These are phyloP conservation scores for Hydra vulgaris DNA, from an alignment of 30 jellyfish, hydroid and myxozoan species.

Conservation along the genomic window DNA sequence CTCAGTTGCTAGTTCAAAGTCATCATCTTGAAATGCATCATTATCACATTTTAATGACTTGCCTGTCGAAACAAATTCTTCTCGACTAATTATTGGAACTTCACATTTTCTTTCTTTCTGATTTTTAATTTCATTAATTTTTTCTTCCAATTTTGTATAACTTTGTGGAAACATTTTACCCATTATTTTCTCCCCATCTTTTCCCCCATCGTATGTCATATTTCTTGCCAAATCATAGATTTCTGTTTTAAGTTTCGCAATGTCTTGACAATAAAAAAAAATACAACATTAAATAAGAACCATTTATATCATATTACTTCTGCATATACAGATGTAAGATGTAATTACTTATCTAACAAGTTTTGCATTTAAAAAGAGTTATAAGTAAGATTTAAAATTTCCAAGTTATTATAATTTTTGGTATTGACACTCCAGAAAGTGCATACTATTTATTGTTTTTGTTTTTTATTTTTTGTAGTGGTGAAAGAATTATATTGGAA, in stretches of 20 bases:
- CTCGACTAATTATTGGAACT: conserved; percentile 41
- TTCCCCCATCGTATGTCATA: conserved; percentile 46
- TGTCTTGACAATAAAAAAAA: too few relatives aligned
- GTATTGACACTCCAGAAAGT: too few relatives aligned
- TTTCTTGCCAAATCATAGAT: conserved; percentile 15
- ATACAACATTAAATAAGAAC: too few relatives aligned
- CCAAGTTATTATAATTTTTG: too few relatives aligned
- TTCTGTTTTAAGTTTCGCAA: neutral
- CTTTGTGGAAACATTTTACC: conserved; percentile 71
- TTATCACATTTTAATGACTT: conserved; percentile 29
- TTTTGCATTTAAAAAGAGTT: too few relatives aligned
- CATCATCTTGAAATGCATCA: conserved; percentile 39
- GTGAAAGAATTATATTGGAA: too few relatives aligned
- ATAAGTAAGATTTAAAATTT: too few relatives aligned
- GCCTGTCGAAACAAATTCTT: conserved; percentile 39
- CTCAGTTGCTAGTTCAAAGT: conserved; percentile 52
- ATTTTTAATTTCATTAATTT: conserved; percentile 28
- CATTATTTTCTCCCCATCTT: conserved; percentile 39
- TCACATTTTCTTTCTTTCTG: conserved; percentile 16
- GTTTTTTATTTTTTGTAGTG: too few relatives aligned
- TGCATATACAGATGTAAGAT: too few relatives aligned
- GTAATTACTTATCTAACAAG: too few relatives aligned
- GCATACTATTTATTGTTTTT: too few relatives aligned
- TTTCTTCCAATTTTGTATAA: conserved; percentile 33
- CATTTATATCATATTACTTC: too few relatives aligned